Evolutionary conservation across 2,888 invertebrate genomes (phyloP), one percentile per base, ranked within the genome.

Genomic region (Agapostemon virescens): DNA sequence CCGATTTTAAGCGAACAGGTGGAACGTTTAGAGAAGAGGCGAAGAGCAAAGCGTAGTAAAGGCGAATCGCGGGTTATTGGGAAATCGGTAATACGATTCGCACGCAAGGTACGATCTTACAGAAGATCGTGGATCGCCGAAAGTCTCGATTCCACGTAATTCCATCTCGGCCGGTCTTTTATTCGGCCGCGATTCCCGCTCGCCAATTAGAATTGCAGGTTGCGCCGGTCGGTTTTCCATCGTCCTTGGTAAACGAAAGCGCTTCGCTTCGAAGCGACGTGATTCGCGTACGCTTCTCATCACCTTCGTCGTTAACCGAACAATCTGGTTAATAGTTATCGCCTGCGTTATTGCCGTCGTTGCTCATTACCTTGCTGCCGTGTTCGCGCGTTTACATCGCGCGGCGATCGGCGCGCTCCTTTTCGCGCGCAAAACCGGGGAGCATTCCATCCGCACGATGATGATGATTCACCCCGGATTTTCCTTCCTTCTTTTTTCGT

Each of bases 161-260:
- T 66, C 69, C 64, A 69, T 74, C 74, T 20, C 64, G 66, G n/a
- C 20, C 69, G 55, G 66, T 80, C 73, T 76, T 76, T 67, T 72
- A 77, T 80, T 78, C 81, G 66, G 30, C 38, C 61, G 69, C 74
- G 69, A 74, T 81, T 63, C 69, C 23, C 69, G 49, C 77, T 33
- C 42, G 77, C 66, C 74, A 69, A 82, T 81, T 81, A 77, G 82
- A 81, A 78, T 72, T 68, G 77, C 67, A 23, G 71, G 61, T 45
- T 42, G 67, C 66, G 45, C 15, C 11, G 63, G 36, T n/a, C 36
- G 36, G 64, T 69, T 71, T 74, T 66, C 67, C 70, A 67, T 49
- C 79, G 83, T 75, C 83, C 83, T 83, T 83, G 83, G 69, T 79
- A 82, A 83, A 83, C 83, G 83, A 83, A 83, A 82, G 82, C 81